Percentiles rank a stretch among this genome's conserved stretches.
phyloP scores from a whole-genome alignment of 2,888 invertebrate genomes.

The Mesodorylaimus sp. region DNA sequence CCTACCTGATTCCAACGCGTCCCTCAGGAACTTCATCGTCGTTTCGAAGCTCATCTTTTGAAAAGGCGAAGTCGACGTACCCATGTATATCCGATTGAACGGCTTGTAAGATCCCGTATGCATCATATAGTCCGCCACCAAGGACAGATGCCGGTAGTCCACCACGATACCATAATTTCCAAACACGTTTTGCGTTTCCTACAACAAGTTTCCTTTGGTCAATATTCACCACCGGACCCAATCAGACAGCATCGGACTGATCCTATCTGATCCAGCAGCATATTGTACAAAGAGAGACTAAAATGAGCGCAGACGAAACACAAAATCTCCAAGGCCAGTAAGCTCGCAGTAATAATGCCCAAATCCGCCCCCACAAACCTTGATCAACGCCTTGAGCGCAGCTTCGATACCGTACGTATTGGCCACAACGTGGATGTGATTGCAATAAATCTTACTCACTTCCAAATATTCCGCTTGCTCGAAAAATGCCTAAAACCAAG shows the following conservation, averaged over 20 bases:
- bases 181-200: conserved; percentile 86
- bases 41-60: conserved; percentile 98
- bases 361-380: too few relatives aligned
- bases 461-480: conserved; percentile 57
- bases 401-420: conserved; percentile 89
- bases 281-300: too few relatives aligned
- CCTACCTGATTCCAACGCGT: conserved; percentile 48
- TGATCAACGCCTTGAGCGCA: conserved; percentile 67
- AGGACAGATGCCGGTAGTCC: conserved; percentile 70
- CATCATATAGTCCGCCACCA: conserved; percentile 96
- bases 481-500: conserved; percentile 52
- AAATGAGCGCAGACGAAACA: too few relatives aligned
- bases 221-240: too few relatives aligned
- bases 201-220: conserved; percentile 15
- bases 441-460: conserved; percentile 34
- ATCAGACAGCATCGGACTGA: too few relatives aligned
- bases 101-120: conserved; percentile 72
- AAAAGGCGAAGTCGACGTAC: conserved; percentile 68
- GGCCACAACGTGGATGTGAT: conserved; percentile 78
- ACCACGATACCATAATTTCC: conserved; percentile 89
- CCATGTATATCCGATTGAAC: conserved; percentile 74
- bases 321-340: too few relatives aligned
- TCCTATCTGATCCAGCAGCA: too few relatives aligned
- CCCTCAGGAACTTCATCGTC: conserved; percentile 60
- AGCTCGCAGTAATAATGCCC: too few relatives aligned